Evolutionary conservation across 1,140 invertebrate genomes (phyloP), one percentile per base, ranked within the genome.

Genomic region (Maconellicoccus hirsutus): DNA sequence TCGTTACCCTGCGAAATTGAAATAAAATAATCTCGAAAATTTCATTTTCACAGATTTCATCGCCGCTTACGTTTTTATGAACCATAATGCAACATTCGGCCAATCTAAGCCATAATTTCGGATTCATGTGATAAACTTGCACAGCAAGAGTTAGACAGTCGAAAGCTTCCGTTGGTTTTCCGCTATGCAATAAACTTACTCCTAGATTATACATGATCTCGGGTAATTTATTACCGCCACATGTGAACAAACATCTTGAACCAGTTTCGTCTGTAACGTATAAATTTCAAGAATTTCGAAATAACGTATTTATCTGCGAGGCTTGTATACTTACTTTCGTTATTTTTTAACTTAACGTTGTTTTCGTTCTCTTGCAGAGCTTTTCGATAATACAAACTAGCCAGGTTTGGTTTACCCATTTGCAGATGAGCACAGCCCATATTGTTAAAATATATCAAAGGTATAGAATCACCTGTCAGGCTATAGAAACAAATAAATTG

Each of bases 161-260:
- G 80, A 98, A 97, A 0, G 96, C 94, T 75, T 89, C 85, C 72
- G 85, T 82, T 1, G 91, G 84, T 75, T 91, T 86, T 59, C 89
- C 87, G 42, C 90, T 86, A 76, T 93, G 89, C 23, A 98, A 81
- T 73, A 95, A 81, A 69, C 91, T 85, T 29, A 97, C 84, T 12
- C 94, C 96, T 75, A 97, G 83, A 82, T 96, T 98, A 77, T 94
- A 96, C 77, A 96, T 86, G 71, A 97, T 83, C 77, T 94, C 87
- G 72, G 89, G 87, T 75, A 88, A 85, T 73, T 87, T 87, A 73
- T 85, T 86, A 19, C 81, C 81, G 29, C 83, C 84, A 38, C 87
- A 78, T 21, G 21, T 66, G 16, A 66, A 25, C 61, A 66, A 26
- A 3, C 3, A 25, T 19, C 16, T 66, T 16, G 8, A 16, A 10